Conservation (phyloP, 1,140 invertebrate species). For the Trinorchestia longiramus region DNA sequence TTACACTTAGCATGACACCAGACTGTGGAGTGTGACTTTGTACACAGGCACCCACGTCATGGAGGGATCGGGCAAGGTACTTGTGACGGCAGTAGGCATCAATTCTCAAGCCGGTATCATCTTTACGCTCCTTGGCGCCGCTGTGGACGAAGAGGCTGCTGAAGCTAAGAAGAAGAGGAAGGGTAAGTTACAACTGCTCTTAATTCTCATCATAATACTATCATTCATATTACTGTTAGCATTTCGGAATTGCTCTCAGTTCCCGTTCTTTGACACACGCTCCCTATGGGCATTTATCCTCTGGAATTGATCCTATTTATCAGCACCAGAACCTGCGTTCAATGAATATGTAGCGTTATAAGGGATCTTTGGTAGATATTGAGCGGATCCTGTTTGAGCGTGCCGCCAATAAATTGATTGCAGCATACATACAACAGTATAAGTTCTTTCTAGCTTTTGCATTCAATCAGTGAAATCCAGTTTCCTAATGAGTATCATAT, state of each 20-base stretch:
- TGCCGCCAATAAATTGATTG: neutral
- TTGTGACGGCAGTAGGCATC: conserved; percentile 97
- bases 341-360: neutral
- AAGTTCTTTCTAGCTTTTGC: neutral
- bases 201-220: neutral
- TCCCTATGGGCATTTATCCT: neutral
- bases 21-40: neutral
- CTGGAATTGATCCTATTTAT: neutral
- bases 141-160: conserved; percentile 90
- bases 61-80: conserved; percentile 99
- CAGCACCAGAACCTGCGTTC: too few relatives aligned
- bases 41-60: conserved; percentile 95
- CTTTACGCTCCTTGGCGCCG: conserved; percentile 96
- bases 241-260: neutral
- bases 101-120: conserved; percentile 99
- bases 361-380: neutral
- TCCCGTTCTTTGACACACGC: neutral
- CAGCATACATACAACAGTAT: neutral
- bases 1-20: neutral
- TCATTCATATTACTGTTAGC: too few relatives aligned
- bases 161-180: conserved; percentile 95
- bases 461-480: neutral
- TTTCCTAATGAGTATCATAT: neutral
- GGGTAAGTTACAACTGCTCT: conserved; percentile 74
- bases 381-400: neutral